Evolutionary conservation across 2,113 vertebrate species (phyloP).

Genomic region (Caloenas nicobarica): DNA sequence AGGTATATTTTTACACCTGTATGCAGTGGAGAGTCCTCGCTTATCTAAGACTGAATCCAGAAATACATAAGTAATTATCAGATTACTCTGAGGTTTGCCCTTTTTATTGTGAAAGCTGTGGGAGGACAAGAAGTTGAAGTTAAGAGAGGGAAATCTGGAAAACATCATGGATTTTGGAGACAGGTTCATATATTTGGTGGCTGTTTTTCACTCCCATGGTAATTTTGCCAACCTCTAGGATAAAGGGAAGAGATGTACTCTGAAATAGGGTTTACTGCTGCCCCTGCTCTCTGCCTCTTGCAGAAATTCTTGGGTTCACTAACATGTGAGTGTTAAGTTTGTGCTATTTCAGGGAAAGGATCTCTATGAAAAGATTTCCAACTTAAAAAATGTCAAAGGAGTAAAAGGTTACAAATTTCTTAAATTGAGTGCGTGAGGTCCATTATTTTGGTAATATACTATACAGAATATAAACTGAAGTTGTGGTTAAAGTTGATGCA

Average conservation of each 20-base stretch:
- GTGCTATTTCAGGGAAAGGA: not conserved
- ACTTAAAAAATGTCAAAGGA: not conserved
- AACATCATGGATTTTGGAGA: not conserved
- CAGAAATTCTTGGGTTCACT: not conserved
- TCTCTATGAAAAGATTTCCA: not conserved
- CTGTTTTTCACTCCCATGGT: not conserved
- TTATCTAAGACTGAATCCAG: not conserved
- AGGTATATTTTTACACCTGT: not conserved
- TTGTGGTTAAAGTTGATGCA: not conserved
- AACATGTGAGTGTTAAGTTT: not conserved
- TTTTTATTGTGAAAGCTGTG: not conserved
- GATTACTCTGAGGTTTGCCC: not conserved
- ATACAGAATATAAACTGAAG: not conserved
- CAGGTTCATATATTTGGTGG: not conserved
- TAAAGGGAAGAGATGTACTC: not conserved
- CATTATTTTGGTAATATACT: not conserved
- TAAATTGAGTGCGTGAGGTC: not conserved
- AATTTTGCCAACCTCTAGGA: not conserved
- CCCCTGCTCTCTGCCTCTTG: not conserved
- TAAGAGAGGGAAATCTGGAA: not conserved
- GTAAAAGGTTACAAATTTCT: not conserved
- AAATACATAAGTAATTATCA: not conserved
- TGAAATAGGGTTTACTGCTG: not conserved
- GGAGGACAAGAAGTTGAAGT: not conserved
- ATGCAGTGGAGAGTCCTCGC: not conserved